These are phyloP conservation scores for Sturmia bella DNA, from an alignment of 2,888 invertebrate genomes.

Conservation along the genomic window DNA sequence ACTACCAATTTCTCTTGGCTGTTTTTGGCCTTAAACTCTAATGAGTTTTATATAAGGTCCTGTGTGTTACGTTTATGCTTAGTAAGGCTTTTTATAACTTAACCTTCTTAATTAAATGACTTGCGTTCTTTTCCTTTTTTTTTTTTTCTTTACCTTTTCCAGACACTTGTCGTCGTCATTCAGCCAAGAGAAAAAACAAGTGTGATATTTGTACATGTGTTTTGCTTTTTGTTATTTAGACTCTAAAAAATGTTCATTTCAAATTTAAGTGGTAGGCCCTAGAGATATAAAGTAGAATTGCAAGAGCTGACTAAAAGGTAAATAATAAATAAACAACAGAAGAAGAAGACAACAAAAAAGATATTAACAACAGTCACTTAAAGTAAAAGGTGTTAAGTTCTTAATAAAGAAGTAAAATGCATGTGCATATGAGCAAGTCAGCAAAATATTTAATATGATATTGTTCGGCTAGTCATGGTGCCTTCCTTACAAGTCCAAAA, in stretches of 20 bases:
- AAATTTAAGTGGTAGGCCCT: conserved; percentile 58
- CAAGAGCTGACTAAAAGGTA: conserved; percentile 51
- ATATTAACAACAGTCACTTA: conserved; percentile 64
- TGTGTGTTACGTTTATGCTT: conserved; percentile 5
- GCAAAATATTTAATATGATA: conserved; percentile 56
- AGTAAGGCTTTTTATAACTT: conserved; percentile 20
- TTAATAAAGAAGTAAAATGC: conserved; percentile 68
- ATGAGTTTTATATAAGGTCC: conserved; percentile 56
- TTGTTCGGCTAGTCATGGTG: conserved; percentile 46
- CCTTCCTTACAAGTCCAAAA: conserved; percentile 48
- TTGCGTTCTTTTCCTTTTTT: conserved; percentile 40
- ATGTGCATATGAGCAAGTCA: conserved; percentile 57
- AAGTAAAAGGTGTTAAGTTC: conserved; percentile 73
- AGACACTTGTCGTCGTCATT: conserved; percentile 59
- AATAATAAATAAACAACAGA: conserved; percentile 53
- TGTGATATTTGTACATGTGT: conserved; percentile 65
- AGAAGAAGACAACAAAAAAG: not conserved
- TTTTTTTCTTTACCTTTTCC: conserved; percentile 29
- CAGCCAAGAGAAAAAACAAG: conserved; percentile 42
- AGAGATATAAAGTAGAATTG: conserved; percentile 56
- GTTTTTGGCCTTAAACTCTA: conserved; percentile 27
- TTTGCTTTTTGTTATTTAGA: conserved; percentile 23
- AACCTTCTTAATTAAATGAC: conserved; percentile 67
- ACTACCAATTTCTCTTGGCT: conserved; percentile 6
- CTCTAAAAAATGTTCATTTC: conserved; percentile 24